Base-by-base conservation (phyloP, 2,888 invertebrate genomes). In the Cerastis leucographa region DNA sequence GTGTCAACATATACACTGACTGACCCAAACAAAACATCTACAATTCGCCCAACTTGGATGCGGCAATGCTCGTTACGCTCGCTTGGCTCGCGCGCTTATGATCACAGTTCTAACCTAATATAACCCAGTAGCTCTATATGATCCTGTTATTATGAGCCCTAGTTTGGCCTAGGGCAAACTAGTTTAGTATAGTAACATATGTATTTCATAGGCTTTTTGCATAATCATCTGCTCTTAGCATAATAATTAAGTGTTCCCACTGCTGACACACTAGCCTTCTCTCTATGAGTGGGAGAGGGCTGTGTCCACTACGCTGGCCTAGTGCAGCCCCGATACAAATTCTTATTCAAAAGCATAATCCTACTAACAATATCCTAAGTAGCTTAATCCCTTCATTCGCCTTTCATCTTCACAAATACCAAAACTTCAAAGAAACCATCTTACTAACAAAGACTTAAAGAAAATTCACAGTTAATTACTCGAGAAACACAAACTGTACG, bases 381-480 rank as follows among this genome's bases (percentile, higher is more conserved):
- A 40, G 1, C 44, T 69, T 5, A n/a, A 49, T 71, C 14, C 12
- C 12, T 19, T 35, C 2, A 73, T 51, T 9, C 1, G 17, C 5
- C n/a, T 54, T 35, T 62, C 5, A 62, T 46, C 29, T 8, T 25
- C 19, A 49, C 14, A 75, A 75, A 35, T 7, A 35, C 29, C 1
- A 71, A 70, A n/a, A 49, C 46, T 65, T 69, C 59, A 84, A 84
- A 80, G 61, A 61, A 69, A 42, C 51, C 29, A 17, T 29, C 44
- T 46, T 22, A 54, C 11, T 9, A 69, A 49, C 42, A 71, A 79
- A 75, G 71, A 71, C 65, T 73, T 67, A 40, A 65, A 79, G 70
- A 70, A 84, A 74, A 82, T 74, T 74, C 25, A 9, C 42, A 77
- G 74, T 76, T 88, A 87, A 84, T 86, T 80, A 81, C 54, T 68